Conservation (phyloP, 2,888 invertebrate genomes). For the Nemotelus nigrinus region DNA sequence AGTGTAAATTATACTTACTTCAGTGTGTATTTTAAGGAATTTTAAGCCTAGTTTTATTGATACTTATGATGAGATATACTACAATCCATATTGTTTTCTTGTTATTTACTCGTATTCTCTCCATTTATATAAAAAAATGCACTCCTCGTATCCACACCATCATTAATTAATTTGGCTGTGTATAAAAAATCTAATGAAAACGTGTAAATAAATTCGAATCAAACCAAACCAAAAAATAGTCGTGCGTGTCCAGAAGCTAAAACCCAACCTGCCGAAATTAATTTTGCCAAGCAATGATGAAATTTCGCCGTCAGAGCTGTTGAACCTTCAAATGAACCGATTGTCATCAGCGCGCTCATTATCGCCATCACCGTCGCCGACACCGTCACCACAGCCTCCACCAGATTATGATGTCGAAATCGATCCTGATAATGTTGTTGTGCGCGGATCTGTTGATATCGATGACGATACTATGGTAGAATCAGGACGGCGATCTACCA, state of each 20-base stretch:
- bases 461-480: constrained; percentile 59
- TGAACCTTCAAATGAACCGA: constrained; percentile 5
- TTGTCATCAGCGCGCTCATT: constrained; percentile 48
- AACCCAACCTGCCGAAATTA: constrained; percentile 63
- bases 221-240: constrained; percentile 55
- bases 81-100: not conserved
- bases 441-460: constrained; percentile 55
- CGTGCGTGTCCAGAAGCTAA: constrained; percentile 64
- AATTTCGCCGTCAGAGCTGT: constrained; percentile 26
- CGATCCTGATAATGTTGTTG: constrained; percentile 63
- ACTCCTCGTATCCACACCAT: not conserved
- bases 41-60: no score
- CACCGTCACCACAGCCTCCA: constrained; percentile 60
- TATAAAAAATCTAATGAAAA: not conserved
- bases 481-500: constrained; percentile 55
- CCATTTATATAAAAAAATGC: not conserved
- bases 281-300: constrained; percentile 62
- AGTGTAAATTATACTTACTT: no score
- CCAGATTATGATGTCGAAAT: constrained; percentile 62
- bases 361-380: constrained; percentile 59
- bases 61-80: not conserved
- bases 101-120: constrained; percentile 1
- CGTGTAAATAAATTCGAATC: not conserved
- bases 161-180: not conserved
- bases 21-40: no score